A percentile compares a stretch with the other conserved stretches of the same genome.
Conservation (phyloP, 2,113 vertebrate species). For the Ageneiosus marmoratus region DNA sequence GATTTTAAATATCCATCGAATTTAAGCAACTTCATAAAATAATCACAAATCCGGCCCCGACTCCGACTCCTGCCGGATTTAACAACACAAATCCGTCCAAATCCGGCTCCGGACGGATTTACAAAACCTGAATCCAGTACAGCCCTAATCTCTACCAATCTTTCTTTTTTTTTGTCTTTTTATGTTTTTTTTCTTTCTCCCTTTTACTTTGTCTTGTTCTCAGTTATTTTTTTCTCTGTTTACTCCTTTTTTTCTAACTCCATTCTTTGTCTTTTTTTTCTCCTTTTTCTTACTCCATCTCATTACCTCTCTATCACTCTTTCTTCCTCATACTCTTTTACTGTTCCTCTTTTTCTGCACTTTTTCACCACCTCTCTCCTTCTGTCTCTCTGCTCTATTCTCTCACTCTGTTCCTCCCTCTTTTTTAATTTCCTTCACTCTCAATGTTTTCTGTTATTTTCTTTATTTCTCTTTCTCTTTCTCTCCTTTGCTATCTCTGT, state of each 20-base stretch:
- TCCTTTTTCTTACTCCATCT: not conserved
- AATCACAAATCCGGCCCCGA: too few relatives aligned
- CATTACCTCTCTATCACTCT: not conserved
- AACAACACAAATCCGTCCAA: too few relatives aligned
- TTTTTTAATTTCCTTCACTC: not conserved
- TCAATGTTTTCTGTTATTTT: not conserved
- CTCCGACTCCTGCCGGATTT: too few relatives aligned
- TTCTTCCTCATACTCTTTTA: not conserved
- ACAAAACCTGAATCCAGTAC: too few relatives aligned
- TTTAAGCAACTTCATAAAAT: too few relatives aligned
- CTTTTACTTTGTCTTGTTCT: too few relatives aligned
- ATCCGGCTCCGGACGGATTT: too few relatives aligned
- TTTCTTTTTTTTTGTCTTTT: too few relatives aligned
- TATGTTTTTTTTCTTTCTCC: not conserved
- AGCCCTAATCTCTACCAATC: not conserved
- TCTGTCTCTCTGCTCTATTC: not conserved
- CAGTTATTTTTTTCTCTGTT: too few relatives aligned
- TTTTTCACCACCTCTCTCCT: not conserved
- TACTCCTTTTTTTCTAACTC: not conserved
- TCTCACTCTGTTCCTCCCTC: not conserved
- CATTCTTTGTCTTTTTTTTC: not conserved
- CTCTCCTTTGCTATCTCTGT: not conserved
- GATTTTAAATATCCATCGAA: too few relatives aligned
- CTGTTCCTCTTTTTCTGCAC: not conserved
- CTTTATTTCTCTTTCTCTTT: not conserved